Evolutionary conservation across 2,888 invertebrate species (phyloP).

Genomic region (Leptinotarsa rubiginosa): DNA sequence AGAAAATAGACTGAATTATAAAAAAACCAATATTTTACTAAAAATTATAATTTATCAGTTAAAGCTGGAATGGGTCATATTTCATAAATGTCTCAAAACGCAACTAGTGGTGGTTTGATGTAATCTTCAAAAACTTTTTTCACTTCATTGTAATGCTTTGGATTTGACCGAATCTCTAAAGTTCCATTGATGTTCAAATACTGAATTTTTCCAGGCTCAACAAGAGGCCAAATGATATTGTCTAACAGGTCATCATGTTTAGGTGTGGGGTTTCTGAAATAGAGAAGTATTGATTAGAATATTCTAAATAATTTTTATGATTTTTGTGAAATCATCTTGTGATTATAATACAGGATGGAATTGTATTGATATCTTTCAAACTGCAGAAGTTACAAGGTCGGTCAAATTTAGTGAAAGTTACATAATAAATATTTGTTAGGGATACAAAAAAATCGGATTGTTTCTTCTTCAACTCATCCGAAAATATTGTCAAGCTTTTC

Average conservation of each 20-base stretch:
- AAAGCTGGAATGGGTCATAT: background rate
- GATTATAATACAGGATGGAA: too few species aligned
- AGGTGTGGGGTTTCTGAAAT: conserved; percentile 39
- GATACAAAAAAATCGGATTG: too few species aligned
- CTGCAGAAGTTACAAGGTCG: too few species aligned
- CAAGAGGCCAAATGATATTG: conserved; percentile 33
- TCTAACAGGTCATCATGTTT: conserved; percentile 26
- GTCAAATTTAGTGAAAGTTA: too few species aligned
- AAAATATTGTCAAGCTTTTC: too few species aligned
- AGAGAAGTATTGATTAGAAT: background rate
- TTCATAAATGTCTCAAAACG: conserved; percentile 10
- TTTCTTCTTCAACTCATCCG: too few species aligned
- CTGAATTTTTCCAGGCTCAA: conserved; percentile 21
- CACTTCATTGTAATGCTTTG: conserved; percentile 31
- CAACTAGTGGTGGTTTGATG: conserved; percentile 19
- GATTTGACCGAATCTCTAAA: conserved; percentile 34
- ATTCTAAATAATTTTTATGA: too few species aligned
- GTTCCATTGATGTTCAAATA: conserved; percentile 38
- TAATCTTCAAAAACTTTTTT: conserved; percentile 33
- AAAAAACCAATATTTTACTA: too few species aligned
- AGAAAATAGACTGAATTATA: too few species aligned
- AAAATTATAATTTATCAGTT: background rate
- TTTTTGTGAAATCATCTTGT: too few species aligned
- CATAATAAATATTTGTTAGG: too few species aligned
- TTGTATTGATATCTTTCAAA: too few species aligned